phyloP scores from a whole-genome alignment of 2,797 vertebrate species.

The Eulemur albifrons region DNA sequence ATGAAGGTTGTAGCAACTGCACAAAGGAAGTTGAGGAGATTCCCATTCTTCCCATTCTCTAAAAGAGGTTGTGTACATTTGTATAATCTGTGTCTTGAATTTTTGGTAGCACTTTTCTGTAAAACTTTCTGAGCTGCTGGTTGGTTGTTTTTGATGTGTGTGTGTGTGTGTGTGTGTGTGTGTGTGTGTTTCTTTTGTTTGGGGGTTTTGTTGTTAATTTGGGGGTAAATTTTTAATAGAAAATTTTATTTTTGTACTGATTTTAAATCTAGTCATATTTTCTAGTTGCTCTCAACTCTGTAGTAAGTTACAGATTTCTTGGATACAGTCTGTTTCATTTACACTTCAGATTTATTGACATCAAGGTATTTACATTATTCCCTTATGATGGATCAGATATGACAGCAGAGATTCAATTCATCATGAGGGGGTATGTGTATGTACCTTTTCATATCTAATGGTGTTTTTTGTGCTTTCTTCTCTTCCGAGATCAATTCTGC shows the following conservation, averaged over 20 bases:
- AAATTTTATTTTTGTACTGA: not conserved
- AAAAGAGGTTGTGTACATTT: fast-evolving
- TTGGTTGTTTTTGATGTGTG: not conserved
- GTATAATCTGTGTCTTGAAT: fast-evolving
- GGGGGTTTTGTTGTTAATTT: not conserved
- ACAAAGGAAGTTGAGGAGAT: not conserved
- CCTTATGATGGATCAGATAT: no score
- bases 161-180: no score
- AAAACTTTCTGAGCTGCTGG: not conserved
- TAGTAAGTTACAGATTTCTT: not conserved
- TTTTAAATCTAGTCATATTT: not conserved
- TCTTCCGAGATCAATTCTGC: not conserved
- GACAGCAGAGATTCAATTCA: not conserved
- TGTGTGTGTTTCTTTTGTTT: not conserved
- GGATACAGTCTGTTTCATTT: not conserved
- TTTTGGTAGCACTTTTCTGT: not conserved
- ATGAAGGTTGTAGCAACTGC: fast-evolving
- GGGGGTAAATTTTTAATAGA: not conserved
- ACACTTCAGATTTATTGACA: not conserved
- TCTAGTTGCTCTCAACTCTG: not conserved
- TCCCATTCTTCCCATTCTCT: fast-evolving
- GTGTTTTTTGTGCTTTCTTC: not conserved
- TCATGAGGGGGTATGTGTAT: fast-evolving
- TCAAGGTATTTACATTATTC: not conserved
- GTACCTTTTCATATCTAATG: not conserved